phyloP scores from a whole-genome alignment of 2,888 invertebrate species.

The Hydriomena furcata region DNA sequence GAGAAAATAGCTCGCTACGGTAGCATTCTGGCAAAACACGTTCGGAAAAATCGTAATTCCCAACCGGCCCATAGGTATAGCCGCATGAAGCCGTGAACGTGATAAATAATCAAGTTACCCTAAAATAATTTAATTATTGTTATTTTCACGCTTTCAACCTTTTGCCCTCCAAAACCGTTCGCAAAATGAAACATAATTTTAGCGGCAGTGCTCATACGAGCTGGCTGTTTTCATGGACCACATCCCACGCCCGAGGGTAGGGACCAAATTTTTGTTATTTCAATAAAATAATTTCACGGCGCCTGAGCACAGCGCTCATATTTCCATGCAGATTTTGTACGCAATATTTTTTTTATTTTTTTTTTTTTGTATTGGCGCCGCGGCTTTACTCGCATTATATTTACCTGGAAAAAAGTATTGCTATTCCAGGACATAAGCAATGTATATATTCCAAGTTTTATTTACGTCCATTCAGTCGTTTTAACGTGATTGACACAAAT shows the following conservation, averaged over 20 bases:
- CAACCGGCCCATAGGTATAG: slow-evolving; percentile 5
- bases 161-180: slow-evolving; percentile 13
- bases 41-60: slow-evolving; percentile 1
- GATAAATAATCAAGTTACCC: slow-evolving; percentile 22
- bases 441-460: slow-evolving; percentile 38
- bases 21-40: background rate
- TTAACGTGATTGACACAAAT: too few relatives aligned
- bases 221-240: slow-evolving; percentile 16
- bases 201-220: slow-evolving; percentile 10
- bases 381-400: too few relatives aligned
- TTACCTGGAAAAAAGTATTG: too few relatives aligned
- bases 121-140: slow-evolving; percentile 25
- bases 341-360: too few relatives aligned
- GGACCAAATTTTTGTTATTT: slow-evolving; percentile 54
- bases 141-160: slow-evolving; percentile 21
- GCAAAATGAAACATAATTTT: slow-evolving; percentile 24
- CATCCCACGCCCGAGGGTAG: slow-evolving; percentile 19
- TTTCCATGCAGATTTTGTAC: slow-evolving; percentile 37
- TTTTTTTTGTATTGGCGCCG: too few relatives aligned
- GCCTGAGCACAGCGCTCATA: slow-evolving; percentile 35
- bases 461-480: too few relatives aligned
- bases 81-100: slow-evolving; percentile 13
- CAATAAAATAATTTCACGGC: slow-evolving; percentile 53
- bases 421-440: too few relatives aligned
- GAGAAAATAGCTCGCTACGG: too few relatives aligned